A percentile compares a stretch with the other conserved stretches of the same genome.
These are phyloP conservation scores for Nomia melanderi DNA, from an alignment of 1,140 invertebrate genomes.

Conservation along the genomic window DNA sequence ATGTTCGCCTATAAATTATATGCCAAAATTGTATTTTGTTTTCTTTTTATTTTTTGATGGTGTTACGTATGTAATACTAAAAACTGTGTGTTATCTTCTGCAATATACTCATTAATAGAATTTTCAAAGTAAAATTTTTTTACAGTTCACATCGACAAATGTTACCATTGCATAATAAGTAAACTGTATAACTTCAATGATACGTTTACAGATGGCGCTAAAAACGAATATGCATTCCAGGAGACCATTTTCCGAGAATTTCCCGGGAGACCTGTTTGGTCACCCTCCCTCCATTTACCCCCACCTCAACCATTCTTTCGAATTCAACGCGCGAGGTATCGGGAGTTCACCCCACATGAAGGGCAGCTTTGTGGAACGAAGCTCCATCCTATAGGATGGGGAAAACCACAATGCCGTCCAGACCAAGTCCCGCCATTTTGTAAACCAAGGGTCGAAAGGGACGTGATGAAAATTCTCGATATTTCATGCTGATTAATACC, in stretches of 20 bases:
- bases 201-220: slow-evolving; percentile 25
- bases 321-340: slow-evolving; percentile 45
- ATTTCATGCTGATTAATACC: background rate
- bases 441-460: slow-evolving; percentile 39
- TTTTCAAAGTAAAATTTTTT: no score
- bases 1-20: no score
- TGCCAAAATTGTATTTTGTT: no score
- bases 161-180: background rate
- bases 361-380: slow-evolving; percentile 55
- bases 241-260: slow-evolving; percentile 57
- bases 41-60: no score
- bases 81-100: no score
- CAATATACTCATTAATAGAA: no score
- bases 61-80: no score
- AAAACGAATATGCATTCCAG: background rate
- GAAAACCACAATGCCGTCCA: slow-evolving; percentile 50
- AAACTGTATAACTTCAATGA: background rate
- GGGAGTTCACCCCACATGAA: slow-evolving; percentile 45
- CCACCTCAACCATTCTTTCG: slow-evolving; percentile 21
- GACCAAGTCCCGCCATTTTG: slow-evolving; percentile 56
- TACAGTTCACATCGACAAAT: no score
- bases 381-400: slow-evolving; percentile 35
- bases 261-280: slow-evolving; percentile 26
- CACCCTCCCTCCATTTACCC: slow-evolving; percentile 12
- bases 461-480: slow-evolving; percentile 17